A percentile compares a stretch with the other conserved stretches of the same genome.
These are phyloP conservation scores for Ornithoptera priamus DNA, from an alignment of 2,888 invertebrate genomes.

Conservation along the genomic window DNA sequence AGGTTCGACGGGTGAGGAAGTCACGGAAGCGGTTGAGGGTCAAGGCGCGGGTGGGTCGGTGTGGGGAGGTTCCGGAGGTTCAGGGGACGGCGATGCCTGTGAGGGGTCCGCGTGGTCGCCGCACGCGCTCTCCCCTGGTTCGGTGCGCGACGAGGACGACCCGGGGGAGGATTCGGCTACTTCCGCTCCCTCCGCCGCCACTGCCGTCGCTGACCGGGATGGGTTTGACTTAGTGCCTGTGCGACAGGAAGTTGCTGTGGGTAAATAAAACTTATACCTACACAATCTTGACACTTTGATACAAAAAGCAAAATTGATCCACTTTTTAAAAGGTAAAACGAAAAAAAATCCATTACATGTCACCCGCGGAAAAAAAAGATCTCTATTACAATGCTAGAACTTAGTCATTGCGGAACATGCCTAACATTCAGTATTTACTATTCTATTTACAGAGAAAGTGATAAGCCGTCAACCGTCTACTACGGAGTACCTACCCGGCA, in stretches of 20 bases:
- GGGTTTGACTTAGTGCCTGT: conserved; percentile 54
- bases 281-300: no score
- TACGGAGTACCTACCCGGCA: conserved; percentile 94
- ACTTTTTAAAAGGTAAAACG: no score
- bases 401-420: no score
- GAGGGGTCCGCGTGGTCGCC: conserved; percentile 52
- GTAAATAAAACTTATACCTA: conserved; percentile 32
- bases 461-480: conserved; percentile 87
- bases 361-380: no score
- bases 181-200: conserved; percentile 32
- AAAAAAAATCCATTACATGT: no score
- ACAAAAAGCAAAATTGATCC: no score
- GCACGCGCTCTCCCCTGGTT: conserved; percentile 68
- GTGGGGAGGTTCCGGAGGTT: conserved; percentile 26
- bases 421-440: neutral
- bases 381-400: no score
- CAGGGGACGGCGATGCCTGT: conserved; percentile 26
- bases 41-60: conserved; percentile 30
- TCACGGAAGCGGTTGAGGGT: conserved; percentile 34
- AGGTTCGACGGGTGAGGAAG: conserved; percentile 46
- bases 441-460: conserved; percentile 70
- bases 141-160: conserved; percentile 56
- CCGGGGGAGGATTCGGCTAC: conserved; percentile 37
- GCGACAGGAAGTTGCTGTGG: conserved; percentile 44
- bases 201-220: conserved; percentile 41